A percentile compares a stretch with the other conserved stretches of the same genome.
These are phyloP conservation scores for Sacculina carcini DNA, from an alignment of 2,888 invertebrate species.

Conservation along the genomic window DNA sequence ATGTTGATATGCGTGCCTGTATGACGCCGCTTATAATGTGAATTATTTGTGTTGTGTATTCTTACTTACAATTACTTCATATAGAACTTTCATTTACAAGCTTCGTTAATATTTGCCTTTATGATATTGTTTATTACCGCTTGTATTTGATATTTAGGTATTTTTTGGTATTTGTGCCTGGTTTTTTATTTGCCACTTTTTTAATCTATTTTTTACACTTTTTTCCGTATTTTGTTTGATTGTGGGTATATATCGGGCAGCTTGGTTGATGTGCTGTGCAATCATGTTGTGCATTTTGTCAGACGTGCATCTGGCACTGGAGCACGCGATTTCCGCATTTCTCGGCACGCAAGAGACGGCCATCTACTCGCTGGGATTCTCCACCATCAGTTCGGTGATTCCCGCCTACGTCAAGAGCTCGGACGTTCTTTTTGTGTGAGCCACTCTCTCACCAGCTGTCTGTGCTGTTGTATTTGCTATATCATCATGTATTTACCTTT, in stretches of 20 bases:
- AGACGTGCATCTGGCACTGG: constrained; percentile 29
- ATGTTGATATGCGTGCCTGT: too few relatives aligned
- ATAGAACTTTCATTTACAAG: too few relatives aligned
- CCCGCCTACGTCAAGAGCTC: constrained; percentile 31
- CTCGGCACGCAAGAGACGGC: constrained; percentile 28
- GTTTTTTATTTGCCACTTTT: background rate
- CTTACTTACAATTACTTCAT: too few relatives aligned
- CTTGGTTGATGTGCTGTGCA: background rate
- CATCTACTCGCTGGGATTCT: constrained; percentile 30
- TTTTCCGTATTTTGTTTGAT: background rate
- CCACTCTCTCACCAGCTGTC: background rate
- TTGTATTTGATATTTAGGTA: background rate
- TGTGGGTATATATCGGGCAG: background rate
- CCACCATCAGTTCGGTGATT: constrained; percentile 30
- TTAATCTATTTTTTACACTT: background rate
- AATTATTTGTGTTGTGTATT: too few relatives aligned
- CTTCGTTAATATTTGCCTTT: background rate
- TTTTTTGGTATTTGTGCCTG: background rate
- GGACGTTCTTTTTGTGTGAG: constrained; percentile 28
- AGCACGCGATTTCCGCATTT: constrained; percentile 24
- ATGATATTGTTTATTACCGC: background rate
- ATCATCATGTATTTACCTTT: background rate
- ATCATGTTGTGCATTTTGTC: constrained; percentile 10
- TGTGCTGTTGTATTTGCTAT: background rate
- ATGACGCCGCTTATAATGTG: too few relatives aligned